Evolutionary conservation across 2,888 invertebrate genomes (phyloP).

Genomic region (Cyclophora punctaria): DNA sequence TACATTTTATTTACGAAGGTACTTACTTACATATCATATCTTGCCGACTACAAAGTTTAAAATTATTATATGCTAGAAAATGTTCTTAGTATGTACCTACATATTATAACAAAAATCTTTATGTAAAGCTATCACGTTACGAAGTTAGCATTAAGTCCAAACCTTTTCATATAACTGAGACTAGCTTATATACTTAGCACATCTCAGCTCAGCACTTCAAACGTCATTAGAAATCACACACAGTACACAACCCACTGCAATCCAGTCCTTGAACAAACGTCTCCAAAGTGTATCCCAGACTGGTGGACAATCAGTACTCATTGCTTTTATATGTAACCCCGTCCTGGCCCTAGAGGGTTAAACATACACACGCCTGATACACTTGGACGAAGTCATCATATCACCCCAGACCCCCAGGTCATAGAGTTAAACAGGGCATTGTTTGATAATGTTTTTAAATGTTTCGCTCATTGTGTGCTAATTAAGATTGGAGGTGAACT

Average conservation of each 20-base stretch:
- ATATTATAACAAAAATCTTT: too few species aligned
- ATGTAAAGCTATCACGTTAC: too few species aligned
- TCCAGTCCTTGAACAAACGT: constrained; percentile 10
- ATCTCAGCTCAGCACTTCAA: background rate
- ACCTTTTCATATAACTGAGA: too few species aligned
- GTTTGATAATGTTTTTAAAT: constrained; percentile 37
- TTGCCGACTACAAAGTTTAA: too few species aligned
- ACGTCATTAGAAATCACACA: background rate
- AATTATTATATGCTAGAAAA: too few species aligned
- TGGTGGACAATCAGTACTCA: constrained; percentile 10
- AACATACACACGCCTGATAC: constrained; percentile 39
- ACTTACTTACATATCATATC: too few species aligned
- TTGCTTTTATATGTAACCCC: constrained; percentile 40
- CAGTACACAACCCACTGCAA: constrained; percentile 9
- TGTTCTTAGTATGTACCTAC: too few species aligned
- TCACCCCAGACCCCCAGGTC: constrained; percentile 37
- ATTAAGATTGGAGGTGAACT: constrained; percentile 1
- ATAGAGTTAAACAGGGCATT: constrained; percentile 38
- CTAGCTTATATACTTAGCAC: background rate
- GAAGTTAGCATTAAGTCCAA: too few species aligned
- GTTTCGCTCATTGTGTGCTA: constrained; percentile 10
- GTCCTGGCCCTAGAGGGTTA: constrained; percentile 65
- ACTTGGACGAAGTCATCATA: constrained; percentile 46
- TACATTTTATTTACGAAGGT: too few species aligned
- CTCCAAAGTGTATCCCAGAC: constrained; percentile 11